A percentile compares a stretch with the other conserved stretches of the same genome.
phyloP scores from a whole-genome alignment of 2,113 vertebrate genomes.

The Anoplopoma fimbria region DNA sequence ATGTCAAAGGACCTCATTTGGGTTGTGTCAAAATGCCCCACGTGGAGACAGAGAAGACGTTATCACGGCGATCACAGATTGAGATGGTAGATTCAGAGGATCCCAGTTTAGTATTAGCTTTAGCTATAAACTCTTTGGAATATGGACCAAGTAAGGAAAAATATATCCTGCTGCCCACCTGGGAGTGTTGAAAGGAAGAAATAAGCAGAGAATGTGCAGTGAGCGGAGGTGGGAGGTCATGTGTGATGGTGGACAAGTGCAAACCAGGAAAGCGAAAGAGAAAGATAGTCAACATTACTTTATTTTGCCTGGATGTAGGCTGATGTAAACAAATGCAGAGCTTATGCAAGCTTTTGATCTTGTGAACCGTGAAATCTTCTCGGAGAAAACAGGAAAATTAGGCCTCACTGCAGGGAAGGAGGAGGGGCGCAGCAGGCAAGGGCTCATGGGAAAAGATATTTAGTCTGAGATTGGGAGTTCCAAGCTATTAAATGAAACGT shows the following conservation, averaged over 20 bases:
- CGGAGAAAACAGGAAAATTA: constrained; percentile 76
- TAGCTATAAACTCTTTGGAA: constrained; percentile 47
- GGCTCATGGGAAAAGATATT: constrained; percentile 76
- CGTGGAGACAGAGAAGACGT: constrained; percentile 23
- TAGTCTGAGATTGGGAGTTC: constrained; percentile 74
- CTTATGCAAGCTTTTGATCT: constrained; percentile 81
- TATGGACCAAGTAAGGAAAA: constrained; percentile 27
- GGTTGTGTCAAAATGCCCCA: constrained; percentile 49
- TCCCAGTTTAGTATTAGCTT: constrained; percentile 25
- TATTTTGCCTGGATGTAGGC: constrained; percentile 72
- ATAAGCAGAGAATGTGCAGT: constrained; percentile 20
- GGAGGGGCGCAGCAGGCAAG: constrained; percentile 66
- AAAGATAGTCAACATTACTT: constrained; percentile 56
- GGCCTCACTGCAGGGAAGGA: constrained; percentile 62
- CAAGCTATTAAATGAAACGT: constrained; percentile 71
- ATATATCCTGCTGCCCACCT: constrained; percentile 30
- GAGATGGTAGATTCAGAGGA: constrained; percentile 23
- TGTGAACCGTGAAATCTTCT: constrained; percentile 80
- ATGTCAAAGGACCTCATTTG: constrained; percentile 72
- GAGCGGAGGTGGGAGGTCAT: constrained; percentile 58
- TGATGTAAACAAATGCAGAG: constrained; percentile 80
- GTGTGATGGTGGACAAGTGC: constrained; percentile 37
- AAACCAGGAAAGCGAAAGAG: constrained; percentile 56
- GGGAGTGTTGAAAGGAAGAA: constrained; percentile 23
- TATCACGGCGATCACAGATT: not conserved